Conservation (phyloP, 2,888 invertebrate genomes). For the Lasioglossum morio region DNA sequence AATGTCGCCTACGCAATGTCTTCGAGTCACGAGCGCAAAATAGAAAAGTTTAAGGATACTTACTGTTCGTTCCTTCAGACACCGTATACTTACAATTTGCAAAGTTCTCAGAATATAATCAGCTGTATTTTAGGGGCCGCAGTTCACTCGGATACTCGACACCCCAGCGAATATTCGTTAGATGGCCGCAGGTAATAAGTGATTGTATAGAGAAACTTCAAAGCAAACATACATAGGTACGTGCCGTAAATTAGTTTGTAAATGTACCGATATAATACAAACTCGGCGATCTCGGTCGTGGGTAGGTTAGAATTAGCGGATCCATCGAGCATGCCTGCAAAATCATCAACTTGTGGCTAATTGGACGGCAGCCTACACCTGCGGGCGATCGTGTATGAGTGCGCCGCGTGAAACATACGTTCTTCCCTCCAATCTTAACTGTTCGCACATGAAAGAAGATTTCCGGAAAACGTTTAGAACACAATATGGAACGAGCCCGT, state of each 20-base stretch:
- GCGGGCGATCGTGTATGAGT: constrained; percentile 44
- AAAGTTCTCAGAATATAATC: neutral
- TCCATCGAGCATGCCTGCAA: constrained; percentile 55
- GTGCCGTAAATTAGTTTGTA: constrained; percentile 34
- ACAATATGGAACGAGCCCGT: neutral
- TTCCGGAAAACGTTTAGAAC: constrained; percentile 41
- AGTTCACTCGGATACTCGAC: neutral
- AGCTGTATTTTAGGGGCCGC: neutral
- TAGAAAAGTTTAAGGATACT: neutral
- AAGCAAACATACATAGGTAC: constrained; percentile 17
- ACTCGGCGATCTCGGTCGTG: constrained; percentile 38
- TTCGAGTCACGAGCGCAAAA: neutral
- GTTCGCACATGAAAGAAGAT: constrained; percentile 28
- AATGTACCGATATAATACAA: constrained; percentile 46
- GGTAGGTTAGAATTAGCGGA: constrained; percentile 54
- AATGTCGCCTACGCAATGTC: neutral
- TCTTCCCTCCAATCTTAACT: constrained; percentile 35
- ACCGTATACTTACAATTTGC: no score
- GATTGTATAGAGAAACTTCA: constrained; percentile 25
- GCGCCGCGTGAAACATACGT: constrained; percentile 27
- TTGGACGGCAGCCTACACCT: constrained; percentile 61
- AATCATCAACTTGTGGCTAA: constrained; percentile 65
- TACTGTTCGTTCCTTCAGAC: neutral
- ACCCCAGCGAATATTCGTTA: neutral
- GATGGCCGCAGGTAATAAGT: constrained; percentile 3